phyloP scores from a whole-genome alignment of 2,888 invertebrate species.

The Athripsodes cinereus region DNA sequence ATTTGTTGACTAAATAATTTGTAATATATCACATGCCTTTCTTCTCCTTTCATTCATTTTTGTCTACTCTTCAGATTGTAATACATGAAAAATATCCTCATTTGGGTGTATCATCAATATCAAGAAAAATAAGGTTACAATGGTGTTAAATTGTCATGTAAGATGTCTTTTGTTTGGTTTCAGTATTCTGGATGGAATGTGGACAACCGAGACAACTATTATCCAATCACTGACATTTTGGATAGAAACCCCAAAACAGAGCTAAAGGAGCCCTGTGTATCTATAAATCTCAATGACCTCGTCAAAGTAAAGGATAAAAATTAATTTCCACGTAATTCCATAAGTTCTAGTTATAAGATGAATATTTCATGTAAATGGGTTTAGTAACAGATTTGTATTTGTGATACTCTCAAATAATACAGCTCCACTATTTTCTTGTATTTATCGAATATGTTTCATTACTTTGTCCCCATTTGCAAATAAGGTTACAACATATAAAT shows the following conservation, averaged over 20 bases:
- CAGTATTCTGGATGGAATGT: slow-evolving; percentile 59
- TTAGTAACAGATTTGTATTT: neutral
- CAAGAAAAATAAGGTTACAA: neutral
- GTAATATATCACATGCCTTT: too few species aligned
- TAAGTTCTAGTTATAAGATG: neutral
- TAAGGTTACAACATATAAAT: too few species aligned
- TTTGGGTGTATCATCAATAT: neutral
- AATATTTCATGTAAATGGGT: neutral
- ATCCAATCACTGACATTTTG: slow-evolving; percentile 52
- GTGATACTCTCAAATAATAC: neutral
- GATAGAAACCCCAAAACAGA: slow-evolving; percentile 49
- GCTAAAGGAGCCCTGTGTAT: slow-evolving; percentile 52
- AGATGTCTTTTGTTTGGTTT: slow-evolving; percentile 1
- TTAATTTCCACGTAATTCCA: slow-evolving; percentile 10
- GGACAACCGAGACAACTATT: slow-evolving; percentile 54
- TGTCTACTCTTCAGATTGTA: too few species aligned
- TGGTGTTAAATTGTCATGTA: neutral
- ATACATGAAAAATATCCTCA: too few species aligned
- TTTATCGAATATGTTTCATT: too few species aligned
- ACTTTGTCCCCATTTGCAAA: too few species aligned
- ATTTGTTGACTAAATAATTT: too few species aligned
- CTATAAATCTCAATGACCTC: slow-evolving; percentile 50
- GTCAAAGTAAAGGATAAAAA: slow-evolving; percentile 50
- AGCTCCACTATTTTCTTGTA: too few species aligned
- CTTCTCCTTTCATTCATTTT: too few species aligned